Evolutionary conservation across 1,140 invertebrate species (phyloP).

Genomic region (Brachionus angularis): DNA sequence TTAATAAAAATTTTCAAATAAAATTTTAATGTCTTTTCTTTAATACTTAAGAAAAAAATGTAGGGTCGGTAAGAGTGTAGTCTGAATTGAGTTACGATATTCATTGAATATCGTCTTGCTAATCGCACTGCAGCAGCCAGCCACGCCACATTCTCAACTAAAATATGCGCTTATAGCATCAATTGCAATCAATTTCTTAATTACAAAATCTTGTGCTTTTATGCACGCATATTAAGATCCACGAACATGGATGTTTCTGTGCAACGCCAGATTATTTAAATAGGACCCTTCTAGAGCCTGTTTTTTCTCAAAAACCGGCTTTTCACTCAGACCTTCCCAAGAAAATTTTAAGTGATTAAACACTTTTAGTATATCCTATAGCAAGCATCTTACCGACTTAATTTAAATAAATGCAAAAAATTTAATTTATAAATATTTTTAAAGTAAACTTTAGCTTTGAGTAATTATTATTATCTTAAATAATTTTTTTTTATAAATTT

Average conservation of each 20-base stretch:
- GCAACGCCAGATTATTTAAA: slow-evolving; percentile 32
- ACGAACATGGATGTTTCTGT: slow-evolving; percentile 26
- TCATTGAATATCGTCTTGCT: slow-evolving; percentile 26
- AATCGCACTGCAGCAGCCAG: slow-evolving; percentile 42
- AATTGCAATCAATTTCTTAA: slow-evolving; percentile 9
- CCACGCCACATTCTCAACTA: slow-evolving; percentile 37
- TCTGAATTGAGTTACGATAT: slow-evolving; percentile 36
- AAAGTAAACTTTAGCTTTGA: slow-evolving; percentile 10
- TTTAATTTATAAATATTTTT: too few relatives aligned
- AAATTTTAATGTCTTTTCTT: background rate
- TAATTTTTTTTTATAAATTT: too few relatives aligned
- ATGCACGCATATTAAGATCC: slow-evolving; percentile 19
- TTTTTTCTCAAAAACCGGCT: slow-evolving; percentile 1
- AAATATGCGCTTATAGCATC: slow-evolving; percentile 19
- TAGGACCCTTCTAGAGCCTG: slow-evolving; percentile 35
- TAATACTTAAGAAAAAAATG: background rate
- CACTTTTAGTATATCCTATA: slow-evolving; percentile 38
- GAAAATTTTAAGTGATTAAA: slow-evolving; percentile 35
- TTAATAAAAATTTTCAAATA: background rate
- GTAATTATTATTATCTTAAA: background rate
- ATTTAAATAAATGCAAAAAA: background rate
- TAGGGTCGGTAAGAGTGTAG: slow-evolving; percentile 37
- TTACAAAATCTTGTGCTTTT: slow-evolving; percentile 32
- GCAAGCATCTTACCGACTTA: slow-evolving; percentile 34
- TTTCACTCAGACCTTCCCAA: slow-evolving; percentile 43